Percentiles rank a stretch among this genome's conserved stretches.
These are phyloP conservation scores for Drosophila sordidapex DNA, from an alignment of 2,888 invertebrate genomes.

Conservation along the genomic window DNA sequence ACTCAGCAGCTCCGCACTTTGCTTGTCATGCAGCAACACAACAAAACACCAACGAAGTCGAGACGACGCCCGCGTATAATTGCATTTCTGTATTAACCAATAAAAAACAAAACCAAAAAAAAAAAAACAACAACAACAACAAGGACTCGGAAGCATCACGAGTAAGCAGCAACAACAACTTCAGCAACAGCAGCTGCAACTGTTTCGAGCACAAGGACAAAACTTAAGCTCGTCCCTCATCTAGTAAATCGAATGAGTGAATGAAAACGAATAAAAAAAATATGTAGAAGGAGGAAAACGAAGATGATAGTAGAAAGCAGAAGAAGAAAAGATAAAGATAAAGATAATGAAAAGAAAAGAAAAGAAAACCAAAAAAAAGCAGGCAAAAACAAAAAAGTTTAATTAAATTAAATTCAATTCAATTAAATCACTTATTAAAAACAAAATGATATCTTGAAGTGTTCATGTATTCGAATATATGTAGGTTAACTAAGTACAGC, in stretches of 20 bases:
- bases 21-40: conserved; percentile 77
- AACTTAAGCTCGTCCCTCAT: conserved; percentile 24
- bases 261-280: neutral
- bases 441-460: conserved; percentile 75
- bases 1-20: conserved; percentile 65
- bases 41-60: conserved; percentile 72
- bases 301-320: conserved; percentile 14
- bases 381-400: conserved; percentile 59
- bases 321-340: neutral
- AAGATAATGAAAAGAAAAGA: conserved; percentile 4
- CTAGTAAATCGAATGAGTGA: conserved; percentile 31
- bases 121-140: conserved; percentile 34
- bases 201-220: conserved; percentile 20
- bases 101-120: conserved; percentile 32
- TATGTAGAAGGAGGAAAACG: neutral
- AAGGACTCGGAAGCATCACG: conserved; percentile 32
- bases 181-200: conserved; percentile 38
- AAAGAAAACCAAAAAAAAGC: conserved; percentile 25
- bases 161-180: conserved; percentile 34
- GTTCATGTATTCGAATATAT: conserved; percentile 79
- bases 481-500: conserved; percentile 72
- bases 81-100: conserved; percentile 78
- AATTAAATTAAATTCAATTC: conserved; percentile 75
- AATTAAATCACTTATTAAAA: conserved; percentile 72
- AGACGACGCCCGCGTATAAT: conserved; percentile 76